phyloP scores from a whole-genome alignment of 2,888 invertebrate species.

The Unio pictorum region DNA sequence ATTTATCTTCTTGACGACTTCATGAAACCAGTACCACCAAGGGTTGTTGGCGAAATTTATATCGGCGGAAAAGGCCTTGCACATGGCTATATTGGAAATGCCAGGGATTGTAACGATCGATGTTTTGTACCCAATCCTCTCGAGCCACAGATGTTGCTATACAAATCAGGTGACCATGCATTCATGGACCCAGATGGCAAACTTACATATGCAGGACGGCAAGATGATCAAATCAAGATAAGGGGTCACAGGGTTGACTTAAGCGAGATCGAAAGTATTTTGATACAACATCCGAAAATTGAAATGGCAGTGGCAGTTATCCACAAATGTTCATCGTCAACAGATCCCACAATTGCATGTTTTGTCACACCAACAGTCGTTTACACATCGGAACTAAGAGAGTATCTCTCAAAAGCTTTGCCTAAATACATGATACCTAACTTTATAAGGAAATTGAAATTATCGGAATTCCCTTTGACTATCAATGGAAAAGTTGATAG shows the following conservation, averaged over 20 bases:
- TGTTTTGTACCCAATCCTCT: slow-evolving; percentile 61
- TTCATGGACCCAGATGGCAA: slow-evolving; percentile 78
- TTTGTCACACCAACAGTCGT: slow-evolving; percentile 48
- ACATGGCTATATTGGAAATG: slow-evolving; percentile 81
- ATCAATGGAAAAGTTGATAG: slow-evolving; percentile 51
- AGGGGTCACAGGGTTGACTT: slow-evolving; percentile 87
- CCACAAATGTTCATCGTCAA: slow-evolving; percentile 31
- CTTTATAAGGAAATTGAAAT: slow-evolving; percentile 42
- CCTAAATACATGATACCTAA: slow-evolving; percentile 54
- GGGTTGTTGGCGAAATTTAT: too few relatives aligned
- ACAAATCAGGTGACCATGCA: slow-evolving; percentile 89
- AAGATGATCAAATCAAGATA: slow-evolving; percentile 80
- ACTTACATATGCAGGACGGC: slow-evolving; percentile 81
- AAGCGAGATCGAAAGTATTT: slow-evolving; percentile 81
- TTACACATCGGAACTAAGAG: slow-evolving; percentile 44
- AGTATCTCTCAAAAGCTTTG: slow-evolving; percentile 43
- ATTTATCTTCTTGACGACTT: too few relatives aligned
- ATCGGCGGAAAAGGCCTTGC: slow-evolving; percentile 81
- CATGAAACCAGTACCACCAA: too few relatives aligned
- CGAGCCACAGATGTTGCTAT: slow-evolving; percentile 72
- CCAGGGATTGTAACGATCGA: slow-evolving; percentile 74
- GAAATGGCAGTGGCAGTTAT: slow-evolving; percentile 48
- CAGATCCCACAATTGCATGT: slow-evolving; percentile 41
- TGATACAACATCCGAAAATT: slow-evolving; percentile 50
- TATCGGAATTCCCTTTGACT: not conserved